Evolutionary conservation across 2,797 vertebrate species (phyloP).

Genomic region (Crenichthys baileyi): DNA sequence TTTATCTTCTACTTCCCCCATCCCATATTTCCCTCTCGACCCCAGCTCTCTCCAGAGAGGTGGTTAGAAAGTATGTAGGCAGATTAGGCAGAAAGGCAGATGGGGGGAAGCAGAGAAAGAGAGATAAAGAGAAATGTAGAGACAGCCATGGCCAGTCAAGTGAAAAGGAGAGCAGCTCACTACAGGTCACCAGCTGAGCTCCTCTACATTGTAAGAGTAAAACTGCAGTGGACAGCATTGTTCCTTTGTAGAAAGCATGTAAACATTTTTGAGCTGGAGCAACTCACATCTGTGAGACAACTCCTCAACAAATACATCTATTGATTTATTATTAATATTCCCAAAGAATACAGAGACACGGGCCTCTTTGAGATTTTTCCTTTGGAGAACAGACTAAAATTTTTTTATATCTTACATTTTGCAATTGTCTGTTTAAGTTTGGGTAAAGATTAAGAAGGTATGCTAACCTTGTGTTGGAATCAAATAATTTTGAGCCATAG

Average conservation of each 20-base stretch:
- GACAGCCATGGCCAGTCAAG: constrained; percentile 61
- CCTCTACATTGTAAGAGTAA: constrained; percentile 55
- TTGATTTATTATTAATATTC: constrained; percentile 5
- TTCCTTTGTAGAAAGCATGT: neutral
- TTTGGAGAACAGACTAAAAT: neutral
- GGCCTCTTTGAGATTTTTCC: neutral
- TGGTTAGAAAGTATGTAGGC: constrained; percentile 57
- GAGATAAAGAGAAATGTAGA: constrained; percentile 36
- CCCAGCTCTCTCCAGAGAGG: constrained; percentile 55
- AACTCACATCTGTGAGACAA: neutral
- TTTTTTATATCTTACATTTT: neutral
- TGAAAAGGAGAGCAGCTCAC: constrained; percentile 67
- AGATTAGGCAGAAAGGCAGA: constrained; percentile 74
- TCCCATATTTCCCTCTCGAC: constrained; percentile 25
- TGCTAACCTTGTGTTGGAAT: constrained; percentile 11
- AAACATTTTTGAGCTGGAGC: constrained; percentile 6
- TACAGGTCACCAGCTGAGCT: constrained; percentile 73
- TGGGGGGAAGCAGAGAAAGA: constrained; percentile 58
- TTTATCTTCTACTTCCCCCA: constrained; percentile 27
- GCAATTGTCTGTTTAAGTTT: constrained; percentile 14
- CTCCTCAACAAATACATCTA: constrained; percentile 1
- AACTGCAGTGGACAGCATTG: constrained; percentile 18
- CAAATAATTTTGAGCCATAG: constrained; percentile 4
- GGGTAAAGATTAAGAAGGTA: constrained; percentile 15
- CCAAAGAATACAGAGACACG: neutral